phyloP scores from a whole-genome alignment of 2,113 vertebrate genomes.

The Phaethon lepturus region DNA sequence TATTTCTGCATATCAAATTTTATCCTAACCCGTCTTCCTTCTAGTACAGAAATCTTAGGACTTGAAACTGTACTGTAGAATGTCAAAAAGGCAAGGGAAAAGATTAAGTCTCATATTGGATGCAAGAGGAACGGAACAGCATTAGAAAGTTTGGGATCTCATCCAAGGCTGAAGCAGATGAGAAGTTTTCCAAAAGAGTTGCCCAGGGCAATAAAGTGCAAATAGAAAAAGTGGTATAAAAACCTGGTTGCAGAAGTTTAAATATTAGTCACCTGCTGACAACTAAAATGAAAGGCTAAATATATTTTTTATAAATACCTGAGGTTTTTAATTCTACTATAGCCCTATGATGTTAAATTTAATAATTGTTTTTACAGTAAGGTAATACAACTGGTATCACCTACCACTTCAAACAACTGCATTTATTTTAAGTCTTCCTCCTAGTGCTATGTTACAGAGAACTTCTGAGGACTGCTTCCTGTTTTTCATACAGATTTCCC shows the following conservation, averaged over 20 bases:
- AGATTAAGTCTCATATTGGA: not conserved
- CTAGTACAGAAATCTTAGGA: not conserved
- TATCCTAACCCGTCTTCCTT: not conserved
- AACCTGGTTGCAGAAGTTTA: not conserved
- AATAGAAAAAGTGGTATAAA: not conserved
- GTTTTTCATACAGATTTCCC: constrained; percentile 41
- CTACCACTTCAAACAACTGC: not conserved
- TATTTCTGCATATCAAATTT: fast-evolving
- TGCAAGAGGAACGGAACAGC: not conserved
- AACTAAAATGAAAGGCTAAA: not conserved
- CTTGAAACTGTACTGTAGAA: not conserved
- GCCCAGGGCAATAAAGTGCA: not conserved
- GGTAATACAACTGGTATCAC: not conserved
- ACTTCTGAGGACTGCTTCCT: constrained; percentile 53
- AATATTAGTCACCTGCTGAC: not conserved
- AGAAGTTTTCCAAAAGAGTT: not conserved
- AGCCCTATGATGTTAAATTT: not conserved
- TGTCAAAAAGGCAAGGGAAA: not conserved
- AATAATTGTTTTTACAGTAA: not conserved
- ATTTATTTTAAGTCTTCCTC: constrained; percentile 48
- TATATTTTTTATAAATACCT: not conserved
- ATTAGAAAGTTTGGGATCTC: not conserved
- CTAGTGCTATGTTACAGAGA: not conserved
- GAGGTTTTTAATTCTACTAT: not conserved
- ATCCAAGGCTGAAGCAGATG: not conserved